phyloP scores from a whole-genome alignment of 2,113 vertebrate species.

The Spea bombifrons region DNA sequence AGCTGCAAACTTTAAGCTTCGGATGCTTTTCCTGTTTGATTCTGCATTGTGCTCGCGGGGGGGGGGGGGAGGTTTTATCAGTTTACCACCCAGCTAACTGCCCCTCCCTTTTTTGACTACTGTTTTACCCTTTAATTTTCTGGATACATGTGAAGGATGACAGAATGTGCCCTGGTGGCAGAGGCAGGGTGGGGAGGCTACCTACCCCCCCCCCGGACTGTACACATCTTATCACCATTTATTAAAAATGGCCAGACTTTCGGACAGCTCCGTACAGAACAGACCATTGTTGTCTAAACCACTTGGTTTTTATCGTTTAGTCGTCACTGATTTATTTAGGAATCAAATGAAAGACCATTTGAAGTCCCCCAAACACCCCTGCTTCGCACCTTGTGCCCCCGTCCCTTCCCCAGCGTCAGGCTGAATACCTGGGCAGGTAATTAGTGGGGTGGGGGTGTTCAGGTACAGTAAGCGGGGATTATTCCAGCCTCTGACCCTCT shows the following conservation, averaged over 20 bases:
- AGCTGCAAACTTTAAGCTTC: conserved; percentile 3
- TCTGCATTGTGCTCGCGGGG: conserved; percentile 19
- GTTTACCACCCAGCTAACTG: conserved; percentile 54
- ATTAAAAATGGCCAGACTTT: conserved; percentile 2
- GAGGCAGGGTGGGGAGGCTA: neutral
- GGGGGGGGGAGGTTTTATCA: conserved; percentile 54
- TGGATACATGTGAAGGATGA: neutral
- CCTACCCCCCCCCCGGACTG: conserved; percentile 12
- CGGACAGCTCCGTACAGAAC: neutral
- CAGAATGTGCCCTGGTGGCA: neutral
- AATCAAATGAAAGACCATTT: neutral
- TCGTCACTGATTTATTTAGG: neutral
- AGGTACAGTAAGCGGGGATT: too few species aligned
- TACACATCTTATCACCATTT: conserved; percentile 36
- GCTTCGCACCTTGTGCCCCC: neutral
- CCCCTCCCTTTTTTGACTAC: conserved; percentile 39
- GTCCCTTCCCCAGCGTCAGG: neutral
- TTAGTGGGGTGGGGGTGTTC: too few species aligned
- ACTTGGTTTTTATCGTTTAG: neutral
- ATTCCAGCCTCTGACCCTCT: too few species aligned
- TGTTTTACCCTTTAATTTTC: neutral
- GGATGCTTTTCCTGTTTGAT: conserved; percentile 31
- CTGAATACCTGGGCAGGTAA: neutral
- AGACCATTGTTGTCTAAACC: neutral
- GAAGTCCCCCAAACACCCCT: neutral